A percentile compares a stretch with the other conserved stretches of the same genome.
These are phyloP conservation scores for Drosophila orosa DNA, from an alignment of 1,140 invertebrate genomes.

Conservation along the genomic window DNA sequence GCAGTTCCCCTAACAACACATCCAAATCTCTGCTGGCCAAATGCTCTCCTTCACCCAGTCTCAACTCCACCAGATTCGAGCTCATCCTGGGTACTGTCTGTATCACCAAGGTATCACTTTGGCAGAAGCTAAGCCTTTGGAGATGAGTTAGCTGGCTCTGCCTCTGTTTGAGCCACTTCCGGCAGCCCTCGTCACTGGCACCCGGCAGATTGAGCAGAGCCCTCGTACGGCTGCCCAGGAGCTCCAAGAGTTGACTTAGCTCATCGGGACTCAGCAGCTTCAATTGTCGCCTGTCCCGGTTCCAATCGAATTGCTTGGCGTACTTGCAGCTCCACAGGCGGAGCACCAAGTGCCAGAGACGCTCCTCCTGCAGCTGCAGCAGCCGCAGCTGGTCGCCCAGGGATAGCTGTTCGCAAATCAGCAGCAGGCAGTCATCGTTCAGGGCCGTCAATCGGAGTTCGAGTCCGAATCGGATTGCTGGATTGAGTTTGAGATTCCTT, in stretches of 20 bases:
- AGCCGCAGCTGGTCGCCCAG: slow-evolving; percentile 59
- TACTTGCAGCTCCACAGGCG: slow-evolving; percentile 56
- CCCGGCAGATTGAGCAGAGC: slow-evolving; percentile 50
- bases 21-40: slow-evolving; percentile 25
- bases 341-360: slow-evolving; percentile 43
- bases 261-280: slow-evolving; percentile 30
- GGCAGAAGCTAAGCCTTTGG: slow-evolving; percentile 42
- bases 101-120: slow-evolving; percentile 26
- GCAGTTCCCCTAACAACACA: slow-evolving; percentile 25
- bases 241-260: slow-evolving; percentile 43
- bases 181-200: slow-evolving; percentile 10
- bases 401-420: slow-evolving; percentile 56
- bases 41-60: slow-evolving; percentile 17
- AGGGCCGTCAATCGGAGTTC: slow-evolving; percentile 33
- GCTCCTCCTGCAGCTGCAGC: slow-evolving; percentile 42
- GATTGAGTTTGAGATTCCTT: background rate
- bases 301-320: slow-evolving; percentile 50
- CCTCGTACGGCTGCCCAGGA: slow-evolving; percentile 36
- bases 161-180: slow-evolving; percentile 18
- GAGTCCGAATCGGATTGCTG: background rate
- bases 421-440: slow-evolving; percentile 66
- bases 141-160: slow-evolving; percentile 12
- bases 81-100: slow-evolving; percentile 28
- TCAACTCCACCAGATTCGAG: slow-evolving; percentile 47
- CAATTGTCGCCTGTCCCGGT: slow-evolving; percentile 39